Evolutionary conservation across 1,140 invertebrate genomes (phyloP), one percentile per base, ranked within the genome.

Genomic region (Drosophila kepulauana): DNA sequence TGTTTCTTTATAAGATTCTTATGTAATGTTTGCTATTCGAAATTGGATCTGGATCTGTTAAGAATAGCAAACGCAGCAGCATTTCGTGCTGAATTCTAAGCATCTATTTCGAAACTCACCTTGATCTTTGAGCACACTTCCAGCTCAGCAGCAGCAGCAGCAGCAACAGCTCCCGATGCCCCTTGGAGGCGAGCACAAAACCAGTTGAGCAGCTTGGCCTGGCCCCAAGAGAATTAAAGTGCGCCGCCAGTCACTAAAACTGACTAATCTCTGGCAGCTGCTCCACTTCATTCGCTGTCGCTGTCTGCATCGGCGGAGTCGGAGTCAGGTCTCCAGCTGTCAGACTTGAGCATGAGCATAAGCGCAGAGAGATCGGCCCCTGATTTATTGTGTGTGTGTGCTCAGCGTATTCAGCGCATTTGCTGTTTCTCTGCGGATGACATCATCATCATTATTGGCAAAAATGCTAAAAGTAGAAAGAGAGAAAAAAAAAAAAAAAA

Each of bases 201-300:
- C 84, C 84, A 78, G 84, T 87, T 76, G 70, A 71, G 69, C 70
- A 65, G 72, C 77, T 82, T 78, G 51, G 28, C 8, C 41, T 45
- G n/a, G 25, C 49, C 67, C 65, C 72, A 56, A 75, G 75, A 54
- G 67, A 67, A 76, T 76, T 79, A 68, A 74, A 71, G 70, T 80
- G 76, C 66, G 69, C 49, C 54, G 57, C 59, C 76, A 57, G 66
- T 73, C 66, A 80, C 57, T 76, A 59, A 80, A 61, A 59, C 80
- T 89, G 85, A 88, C 75, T 89, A 88, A 88, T 88, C 81, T 88
- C 74, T 80, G 85, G 78, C 80, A 88, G 85, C 85, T 88, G 85
- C 81, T 88, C 72, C 65, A 85, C 85, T 84, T 75, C 75, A 63
- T 59, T 74, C 35, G 35, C 8, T 38, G 35, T 35, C 54, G 52